Evolutionary conservation across 64 coral and sea anemone genomes (phyloP).

Genomic region (Exaiptasia diaphana): DNA sequence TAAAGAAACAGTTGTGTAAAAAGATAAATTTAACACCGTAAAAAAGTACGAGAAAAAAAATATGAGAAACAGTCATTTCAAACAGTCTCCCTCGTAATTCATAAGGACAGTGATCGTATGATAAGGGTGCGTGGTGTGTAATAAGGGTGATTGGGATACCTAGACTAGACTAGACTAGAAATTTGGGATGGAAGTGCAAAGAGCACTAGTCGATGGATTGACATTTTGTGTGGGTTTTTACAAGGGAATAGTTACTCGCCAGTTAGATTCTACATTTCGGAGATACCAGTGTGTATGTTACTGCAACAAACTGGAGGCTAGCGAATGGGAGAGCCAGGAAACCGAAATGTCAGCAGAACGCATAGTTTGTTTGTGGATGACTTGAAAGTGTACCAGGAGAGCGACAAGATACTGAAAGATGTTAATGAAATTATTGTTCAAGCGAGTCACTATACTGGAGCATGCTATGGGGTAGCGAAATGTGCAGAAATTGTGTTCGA

Average conservation of each 20-base stretch:
- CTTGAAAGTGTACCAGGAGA: slow-evolving; percentile 31
- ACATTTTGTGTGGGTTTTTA: neutral
- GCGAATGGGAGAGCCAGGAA: slow-evolving; percentile 19
- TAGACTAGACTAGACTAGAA: too few species aligned
- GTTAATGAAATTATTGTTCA: slow-evolving; percentile 36
- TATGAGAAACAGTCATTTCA: too few species aligned
- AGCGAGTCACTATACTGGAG: slow-evolving; percentile 12
- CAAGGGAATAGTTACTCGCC: neutral
- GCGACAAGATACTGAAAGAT: neutral
- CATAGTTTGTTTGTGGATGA: too few species aligned
- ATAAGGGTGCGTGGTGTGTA: too few species aligned
- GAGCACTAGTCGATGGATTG: too few species aligned
- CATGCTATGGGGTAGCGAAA: slow-evolving; percentile 32
- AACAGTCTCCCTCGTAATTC: too few species aligned
- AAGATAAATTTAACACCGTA: too few species aligned
- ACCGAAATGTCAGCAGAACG: slow-evolving; percentile 26
- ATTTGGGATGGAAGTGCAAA: too few species aligned
- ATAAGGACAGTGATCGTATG: too few species aligned
- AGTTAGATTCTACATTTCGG: slow-evolving; percentile 20
- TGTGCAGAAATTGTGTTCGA: slow-evolving; percentile 45
- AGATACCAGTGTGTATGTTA: neutral
- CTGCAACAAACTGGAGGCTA: slow-evolving; percentile 1
- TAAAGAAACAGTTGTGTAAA: too few species aligned
- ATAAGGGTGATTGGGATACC: too few species aligned
- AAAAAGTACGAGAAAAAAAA: too few species aligned